phyloP scores from a whole-genome alignment of 2,797 vertebrate genomes.

The Poeciliopsis presidionis region DNA sequence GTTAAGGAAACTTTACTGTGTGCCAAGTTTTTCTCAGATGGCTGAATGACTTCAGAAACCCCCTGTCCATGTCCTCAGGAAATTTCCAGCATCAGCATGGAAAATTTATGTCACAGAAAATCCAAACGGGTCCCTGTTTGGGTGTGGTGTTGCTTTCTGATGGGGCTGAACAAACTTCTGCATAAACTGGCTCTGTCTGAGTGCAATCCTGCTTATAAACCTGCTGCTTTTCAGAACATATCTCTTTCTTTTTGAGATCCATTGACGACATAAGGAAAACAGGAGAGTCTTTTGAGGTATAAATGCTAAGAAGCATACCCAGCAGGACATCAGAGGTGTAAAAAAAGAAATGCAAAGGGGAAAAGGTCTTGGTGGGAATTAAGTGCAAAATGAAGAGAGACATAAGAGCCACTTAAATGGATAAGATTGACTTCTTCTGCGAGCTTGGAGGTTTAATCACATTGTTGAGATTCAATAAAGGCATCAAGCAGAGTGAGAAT shows the following conservation, averaged over 20 bases:
- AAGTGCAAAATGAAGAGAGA: neutral
- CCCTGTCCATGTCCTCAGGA: slow-evolving; percentile 1
- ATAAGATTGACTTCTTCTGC: neutral
- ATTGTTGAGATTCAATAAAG: neutral
- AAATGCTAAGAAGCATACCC: neutral
- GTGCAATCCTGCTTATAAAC: neutral
- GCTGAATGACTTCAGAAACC: neutral
- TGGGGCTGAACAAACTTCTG: slow-evolving; percentile 3
- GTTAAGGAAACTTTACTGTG: neutral
- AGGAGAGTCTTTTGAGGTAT: neutral
- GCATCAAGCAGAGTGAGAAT: neutral
- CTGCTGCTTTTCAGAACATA: neutral
- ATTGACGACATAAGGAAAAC: neutral
- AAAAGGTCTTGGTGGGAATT: slow-evolving; percentile 1
- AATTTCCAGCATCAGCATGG: slow-evolving; percentile 3
- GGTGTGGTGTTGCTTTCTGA: slow-evolving; percentile 3
- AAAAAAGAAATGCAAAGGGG: slow-evolving; percentile 4
- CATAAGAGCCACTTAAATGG: neutral
- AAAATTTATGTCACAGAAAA: slow-evolving; percentile 14
- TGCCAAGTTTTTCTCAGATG: slow-evolving; percentile 5
- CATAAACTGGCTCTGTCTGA: neutral
- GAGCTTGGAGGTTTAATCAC: neutral
- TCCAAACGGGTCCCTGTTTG: neutral
- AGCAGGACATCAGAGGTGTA: neutral
- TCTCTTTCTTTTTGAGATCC: neutral